These are phyloP conservation scores for Muntiacus reevesi DNA, from an alignment of 2,113 vertebrate genomes.

Conservation along the genomic window DNA sequence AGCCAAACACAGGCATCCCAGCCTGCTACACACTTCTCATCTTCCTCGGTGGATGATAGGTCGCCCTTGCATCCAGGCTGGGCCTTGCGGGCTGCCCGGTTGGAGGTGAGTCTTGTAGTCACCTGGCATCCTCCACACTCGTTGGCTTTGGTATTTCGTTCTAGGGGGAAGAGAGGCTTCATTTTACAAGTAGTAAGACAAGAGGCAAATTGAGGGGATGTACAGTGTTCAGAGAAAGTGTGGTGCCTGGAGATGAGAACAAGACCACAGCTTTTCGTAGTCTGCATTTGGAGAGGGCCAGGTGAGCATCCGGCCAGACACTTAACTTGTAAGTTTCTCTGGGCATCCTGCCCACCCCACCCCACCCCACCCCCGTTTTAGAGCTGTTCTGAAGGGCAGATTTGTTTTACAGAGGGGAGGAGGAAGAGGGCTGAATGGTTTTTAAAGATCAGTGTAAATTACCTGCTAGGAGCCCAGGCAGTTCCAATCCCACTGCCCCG, in stretches of 20 bases:
- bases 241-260: not conserved
- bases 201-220: not conserved
- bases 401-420: slow-evolving; percentile 31
- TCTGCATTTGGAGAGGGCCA: not conserved
- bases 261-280: not conserved
- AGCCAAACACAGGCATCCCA: not conserved
- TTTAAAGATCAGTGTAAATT: slow-evolving; percentile 56
- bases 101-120: not conserved
- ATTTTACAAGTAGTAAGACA: not conserved
- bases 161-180: not conserved
- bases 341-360: not conserved
- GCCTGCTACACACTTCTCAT: not conserved
- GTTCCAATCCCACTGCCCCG: not conserved
- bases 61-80: not conserved
- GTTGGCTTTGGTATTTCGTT: not conserved
- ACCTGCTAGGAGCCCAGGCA: not conserved
- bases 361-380: not conserved
- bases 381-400: not conserved
- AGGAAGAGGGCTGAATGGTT: not conserved
- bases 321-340: not conserved
- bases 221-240: not conserved
- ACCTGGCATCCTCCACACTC: not conserved
- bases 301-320: not conserved
- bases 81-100: not conserved
- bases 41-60: not conserved